These are phyloP conservation scores for Charadrius vociferus DNA, from an alignment of 2,113 vertebrate genomes.

Conservation along the genomic window DNA sequence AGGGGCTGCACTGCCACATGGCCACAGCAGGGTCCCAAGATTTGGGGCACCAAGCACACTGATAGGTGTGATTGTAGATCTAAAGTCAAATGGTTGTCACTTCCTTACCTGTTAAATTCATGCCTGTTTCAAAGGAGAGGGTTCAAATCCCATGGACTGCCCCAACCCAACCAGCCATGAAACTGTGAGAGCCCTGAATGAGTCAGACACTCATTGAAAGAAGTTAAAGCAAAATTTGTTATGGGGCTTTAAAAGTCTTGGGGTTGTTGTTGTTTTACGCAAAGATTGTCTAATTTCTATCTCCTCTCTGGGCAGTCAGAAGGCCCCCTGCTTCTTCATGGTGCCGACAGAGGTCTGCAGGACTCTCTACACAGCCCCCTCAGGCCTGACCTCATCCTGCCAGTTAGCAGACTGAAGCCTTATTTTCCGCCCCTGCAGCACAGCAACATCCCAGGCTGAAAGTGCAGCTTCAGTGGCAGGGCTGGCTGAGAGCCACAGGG, in stretches of 20 bases:
- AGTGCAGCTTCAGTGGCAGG: background rate
- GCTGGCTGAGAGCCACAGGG: constrained; percentile 35
- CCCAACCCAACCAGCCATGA: background rate
- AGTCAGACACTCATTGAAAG: background rate
- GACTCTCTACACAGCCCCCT: background rate
- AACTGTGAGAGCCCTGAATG: background rate
- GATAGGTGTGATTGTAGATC: background rate
- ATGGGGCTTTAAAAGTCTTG: background rate
- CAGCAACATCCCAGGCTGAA: constrained; percentile 6
- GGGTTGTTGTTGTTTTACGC: background rate
- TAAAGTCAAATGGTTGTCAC: background rate
- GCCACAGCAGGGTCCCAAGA: background rate
- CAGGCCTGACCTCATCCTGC: background rate
- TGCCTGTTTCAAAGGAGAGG: background rate
- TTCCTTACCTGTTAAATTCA: background rate
- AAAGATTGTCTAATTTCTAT: background rate
- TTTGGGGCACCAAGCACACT: background rate
- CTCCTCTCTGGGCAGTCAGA: background rate
- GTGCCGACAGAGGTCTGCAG: background rate
- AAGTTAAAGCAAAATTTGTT: background rate
- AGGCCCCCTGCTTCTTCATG: background rate
- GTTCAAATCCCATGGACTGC: rapidly evolving
- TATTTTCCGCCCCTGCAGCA: background rate
- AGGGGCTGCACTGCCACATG: rapidly evolving
- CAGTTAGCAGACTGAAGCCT: background rate